Percentiles rank a stretch among this genome's conserved stretches.
phyloP scores from a whole-genome alignment of 2,797 vertebrate genomes.

The Pelochelys cantorii region DNA sequence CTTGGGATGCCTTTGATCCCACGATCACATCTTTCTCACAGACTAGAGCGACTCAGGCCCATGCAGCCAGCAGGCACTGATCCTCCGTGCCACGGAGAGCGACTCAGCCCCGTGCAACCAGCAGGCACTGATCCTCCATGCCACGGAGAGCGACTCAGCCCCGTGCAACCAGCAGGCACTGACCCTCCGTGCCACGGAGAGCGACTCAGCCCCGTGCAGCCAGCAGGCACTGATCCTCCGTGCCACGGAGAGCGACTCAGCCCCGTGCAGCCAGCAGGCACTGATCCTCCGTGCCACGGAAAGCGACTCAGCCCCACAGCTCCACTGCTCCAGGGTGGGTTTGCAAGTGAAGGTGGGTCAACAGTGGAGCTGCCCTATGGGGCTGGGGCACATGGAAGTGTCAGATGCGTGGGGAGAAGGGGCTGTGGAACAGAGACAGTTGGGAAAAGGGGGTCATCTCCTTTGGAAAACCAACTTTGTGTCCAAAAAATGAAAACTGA shows the following conservation, averaged over 20 bases:
- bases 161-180: too few species aligned
- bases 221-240: not conserved
- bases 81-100: too few species aligned
- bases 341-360: fast-evolving
- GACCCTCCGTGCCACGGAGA: too few species aligned
- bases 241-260: not conserved
- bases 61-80: too few species aligned
- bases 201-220: too few species aligned
- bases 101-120: too few species aligned
- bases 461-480: not conserved
- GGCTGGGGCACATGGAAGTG: not conserved
- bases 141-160: too few species aligned
- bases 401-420: not conserved
- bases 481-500: too few species aligned
- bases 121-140: too few species aligned
- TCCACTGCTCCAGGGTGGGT: not conserved
- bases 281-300: not conserved
- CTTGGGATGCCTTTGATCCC: not conserved
- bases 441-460: not conserved
- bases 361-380: not conserved
- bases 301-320: not conserved
- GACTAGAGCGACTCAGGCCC: too few species aligned
- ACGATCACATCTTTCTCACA: not conserved
- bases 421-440: not conserved
- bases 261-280: not conserved